A percentile compares a stretch with the other conserved stretches of the same genome.
Conservation (phyloP, 2,888 invertebrate species). For the Morpho deidamia region DNA sequence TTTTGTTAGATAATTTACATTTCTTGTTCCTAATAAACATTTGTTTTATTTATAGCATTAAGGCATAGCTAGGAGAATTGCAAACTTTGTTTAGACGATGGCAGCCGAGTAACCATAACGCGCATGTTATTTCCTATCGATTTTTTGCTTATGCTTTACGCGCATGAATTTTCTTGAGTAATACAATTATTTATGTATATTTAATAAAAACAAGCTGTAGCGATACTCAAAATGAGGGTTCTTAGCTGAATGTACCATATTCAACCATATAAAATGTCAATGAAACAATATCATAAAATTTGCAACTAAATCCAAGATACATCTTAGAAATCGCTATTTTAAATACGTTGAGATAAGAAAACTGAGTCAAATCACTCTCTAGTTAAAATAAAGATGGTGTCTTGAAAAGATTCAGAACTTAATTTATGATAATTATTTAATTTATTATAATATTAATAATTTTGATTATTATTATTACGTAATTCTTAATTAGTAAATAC, state of each 20-base stretch:
- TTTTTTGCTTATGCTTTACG: constrained; percentile 44
- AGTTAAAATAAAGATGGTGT: no score
- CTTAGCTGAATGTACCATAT: no score
- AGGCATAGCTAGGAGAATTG: constrained; percentile 38
- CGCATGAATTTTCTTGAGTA: constrained; percentile 37
- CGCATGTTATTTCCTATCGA: constrained; percentile 65
- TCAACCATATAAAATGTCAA: no score
- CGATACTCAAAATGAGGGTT: no score
- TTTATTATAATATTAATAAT: no score
- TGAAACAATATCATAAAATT: no score
- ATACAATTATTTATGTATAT: not conserved
- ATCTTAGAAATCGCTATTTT: no score
- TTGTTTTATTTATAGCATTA: constrained; percentile 46
- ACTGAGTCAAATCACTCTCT: not conserved
- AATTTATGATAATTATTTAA: not conserved
- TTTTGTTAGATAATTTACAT: constrained; percentile 62
- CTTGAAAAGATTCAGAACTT: no score
- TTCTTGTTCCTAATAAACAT: constrained; percentile 66
- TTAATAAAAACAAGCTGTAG: no score
- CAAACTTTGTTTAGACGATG: constrained; percentile 50
- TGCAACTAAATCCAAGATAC: no score
- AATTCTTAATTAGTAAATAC: no score
- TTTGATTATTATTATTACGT: no score
- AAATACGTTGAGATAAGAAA: not conserved
- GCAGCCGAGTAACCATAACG: constrained; percentile 31